A percentile compares a stretch with the other conserved stretches of the same genome.
These are phyloP conservation scores for Panurus biarmicus DNA, from an alignment of 2,113 vertebrate genomes.

Conservation along the genomic window DNA sequence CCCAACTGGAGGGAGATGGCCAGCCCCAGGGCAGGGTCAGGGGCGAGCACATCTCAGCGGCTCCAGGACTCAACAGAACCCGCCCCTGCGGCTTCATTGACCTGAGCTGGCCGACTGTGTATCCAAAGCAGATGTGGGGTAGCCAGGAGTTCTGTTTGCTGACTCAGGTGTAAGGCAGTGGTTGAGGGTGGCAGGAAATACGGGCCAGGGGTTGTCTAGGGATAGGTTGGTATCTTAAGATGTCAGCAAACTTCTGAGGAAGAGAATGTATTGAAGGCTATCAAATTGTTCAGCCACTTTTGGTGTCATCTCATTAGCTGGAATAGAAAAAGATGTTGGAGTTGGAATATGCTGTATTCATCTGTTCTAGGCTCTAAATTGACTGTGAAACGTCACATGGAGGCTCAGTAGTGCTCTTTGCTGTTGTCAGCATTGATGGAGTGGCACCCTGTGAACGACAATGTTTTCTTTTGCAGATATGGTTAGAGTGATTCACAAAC, in stretches of 20 bases:
- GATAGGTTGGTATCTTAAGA: neutral
- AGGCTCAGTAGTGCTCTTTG: neutral
- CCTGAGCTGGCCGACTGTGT: accelerated
- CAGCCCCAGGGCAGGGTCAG: neutral
- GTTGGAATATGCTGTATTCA: neutral
- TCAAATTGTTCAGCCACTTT: neutral
- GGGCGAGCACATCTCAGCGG: neutral
- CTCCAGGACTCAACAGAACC: neutral
- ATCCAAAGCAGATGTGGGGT: neutral
- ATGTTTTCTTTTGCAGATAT: neutral
- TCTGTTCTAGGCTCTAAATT: neutral
- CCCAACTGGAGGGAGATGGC: neutral
- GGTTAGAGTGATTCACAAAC: neutral
- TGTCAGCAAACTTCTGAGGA: neutral
- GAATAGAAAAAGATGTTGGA: neutral
- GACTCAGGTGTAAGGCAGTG: neutral
- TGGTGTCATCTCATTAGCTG: neutral
- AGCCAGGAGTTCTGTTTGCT: neutral
- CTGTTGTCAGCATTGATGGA: neutral
- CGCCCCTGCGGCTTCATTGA: accelerated
- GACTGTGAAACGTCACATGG: neutral
- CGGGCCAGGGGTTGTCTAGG: neutral
- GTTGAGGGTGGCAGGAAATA: neutral
- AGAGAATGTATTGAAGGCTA: neutral
- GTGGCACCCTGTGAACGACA: neutral